Evolutionary conservation across 2,888 invertebrate genomes (phyloP).

Genomic region (Carcina quercana): DNA sequence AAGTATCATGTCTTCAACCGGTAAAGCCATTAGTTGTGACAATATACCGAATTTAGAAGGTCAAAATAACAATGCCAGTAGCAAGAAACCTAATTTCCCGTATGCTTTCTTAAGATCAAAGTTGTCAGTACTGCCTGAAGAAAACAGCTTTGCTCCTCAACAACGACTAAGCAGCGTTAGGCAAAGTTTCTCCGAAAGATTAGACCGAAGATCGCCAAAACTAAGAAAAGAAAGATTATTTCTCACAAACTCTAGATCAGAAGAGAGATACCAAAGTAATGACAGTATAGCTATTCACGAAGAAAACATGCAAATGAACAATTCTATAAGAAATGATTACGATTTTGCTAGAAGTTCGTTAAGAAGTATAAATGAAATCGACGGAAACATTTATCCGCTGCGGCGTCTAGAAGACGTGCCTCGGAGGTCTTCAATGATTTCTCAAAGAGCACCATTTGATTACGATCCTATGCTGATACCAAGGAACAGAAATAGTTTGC

Average conservation of each 20-base stretch:
- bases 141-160: slow-evolving; percentile 74
- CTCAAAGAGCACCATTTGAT: slow-evolving; percentile 55
- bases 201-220: slow-evolving; percentile 62
- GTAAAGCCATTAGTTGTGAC: slow-evolving; percentile 82
- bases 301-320: slow-evolving; percentile 58
- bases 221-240: slow-evolving; percentile 53
- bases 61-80: slow-evolving; percentile 50
- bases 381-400: slow-evolving; percentile 39
- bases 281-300: slow-evolving; percentile 67
- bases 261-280: slow-evolving; percentile 74
- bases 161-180: slow-evolving; percentile 61
- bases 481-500: slow-evolving; percentile 66
- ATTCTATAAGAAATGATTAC: slow-evolving; percentile 45
- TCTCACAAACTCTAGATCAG: slow-evolving; percentile 71
- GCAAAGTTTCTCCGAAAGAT: slow-evolving; percentile 70
- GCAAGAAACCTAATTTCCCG: slow-evolving; percentile 81
- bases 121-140: slow-evolving; percentile 84
- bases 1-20: slow-evolving; percentile 54
- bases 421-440: slow-evolving; percentile 63
- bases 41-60: slow-evolving; percentile 78
- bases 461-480: slow-evolving; percentile 68
- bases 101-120: slow-evolving; percentile 86
- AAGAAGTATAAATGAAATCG: slow-evolving; percentile 59
- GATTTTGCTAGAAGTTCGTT: slow-evolving; percentile 57
- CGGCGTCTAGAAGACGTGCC: slow-evolving; percentile 47